Evolutionary conservation across 2,797 vertebrate genomes (phyloP), one percentile per base, ranked within the genome.

Genomic region (Channallabes apus): DNA sequence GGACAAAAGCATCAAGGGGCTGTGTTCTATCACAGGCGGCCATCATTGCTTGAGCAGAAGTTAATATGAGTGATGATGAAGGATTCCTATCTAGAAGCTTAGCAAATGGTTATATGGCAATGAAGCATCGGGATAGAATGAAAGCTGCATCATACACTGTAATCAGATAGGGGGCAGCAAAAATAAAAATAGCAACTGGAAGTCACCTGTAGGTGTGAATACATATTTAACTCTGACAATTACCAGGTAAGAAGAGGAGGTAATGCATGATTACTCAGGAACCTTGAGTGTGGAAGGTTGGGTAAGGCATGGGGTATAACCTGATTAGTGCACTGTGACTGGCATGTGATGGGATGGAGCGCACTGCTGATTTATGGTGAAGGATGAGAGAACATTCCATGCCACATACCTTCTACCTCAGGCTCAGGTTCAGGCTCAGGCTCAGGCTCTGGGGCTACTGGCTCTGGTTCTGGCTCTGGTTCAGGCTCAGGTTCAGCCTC

Each of bases 321-420:
- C 67, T 9, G 15, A 72, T 78, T 69, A 84, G 78, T 84, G 82
- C 78, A 65, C 71, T 65, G n/a, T 82, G n/a, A 84, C 82, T 84
- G 71, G 82, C 82, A 64, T 88, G 65, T 77, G 77, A 84, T 82
- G 46, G 65, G 54, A 54, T 86, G 87, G 85, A 88, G 87, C 87
- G 24, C 85, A 88, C 87, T 86, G 85, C 87, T 69, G 27, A 32
- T 73, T 59, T 64, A 78, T 86, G 88, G 72, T 80, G 89, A 92
- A 92, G 85, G 90, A 89, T 89, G 91, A 92, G 89, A 83, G 87
- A 88, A 89, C 88, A 89, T 88, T 84, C 91, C 94, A 91, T 91
- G 91, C 91, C 93, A 96, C 96, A 91, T 96, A 97, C 96, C 96
- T 97, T 96, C 95, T 35, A 83, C 72, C 85, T 84, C 82, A 68